Base-by-base conservation (phyloP, 1,140 invertebrate genomes). In the Polypedilum vanderplanki region DNA sequence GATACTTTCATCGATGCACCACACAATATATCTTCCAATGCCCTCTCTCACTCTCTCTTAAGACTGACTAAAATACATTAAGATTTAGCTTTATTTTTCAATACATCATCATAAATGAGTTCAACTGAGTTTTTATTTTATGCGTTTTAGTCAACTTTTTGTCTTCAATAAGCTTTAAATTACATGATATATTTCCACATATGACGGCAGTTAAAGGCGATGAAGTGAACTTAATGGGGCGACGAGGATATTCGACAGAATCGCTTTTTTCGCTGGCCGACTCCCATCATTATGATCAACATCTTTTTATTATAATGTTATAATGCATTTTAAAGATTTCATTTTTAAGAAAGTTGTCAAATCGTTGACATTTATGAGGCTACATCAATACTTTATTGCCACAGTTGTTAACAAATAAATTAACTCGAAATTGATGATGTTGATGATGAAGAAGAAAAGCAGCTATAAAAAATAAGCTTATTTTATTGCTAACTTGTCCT, bases 271-370 rank as follows among this genome's bases (percentile, higher is more conserved):
- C 24, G 24, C 24, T 33, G 5, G 24, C 24, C 24, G 24, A 33
- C 24, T 33, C 24, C 24, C 24, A 33, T 33, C 24, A 33, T 33
- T n/a, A n/a, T n/a, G n/a, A n/a, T n/a, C n/a, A n/a, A n/a, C 24
- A 33, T 33, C 24, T 33, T 33, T 5, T 33, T 33, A 33, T 33
- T 33, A 33, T 33, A 33, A 33, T 57, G 46, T n/a, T 57, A 57
- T n/a, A 15, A 57, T 57, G n/a, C n/a, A 57, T n/a, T 57, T 15
- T 15, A 57, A 57, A 57, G 46, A 57, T n/a, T 70, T 18, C 17
- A 20, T 20, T 70, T 22, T 22, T 70, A 70, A 70, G 65, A 70
- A 70, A 70, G 65, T 70, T 70, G 65, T 70, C 65, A 70, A 70
- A 70, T 18, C 12, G n/a, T 57, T 70, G 65, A 70, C 65, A 70